These are phyloP conservation scores for Siderastrea radians DNA, from an alignment of 92 coral and sea anemone species.

Conservation along the genomic window DNA sequence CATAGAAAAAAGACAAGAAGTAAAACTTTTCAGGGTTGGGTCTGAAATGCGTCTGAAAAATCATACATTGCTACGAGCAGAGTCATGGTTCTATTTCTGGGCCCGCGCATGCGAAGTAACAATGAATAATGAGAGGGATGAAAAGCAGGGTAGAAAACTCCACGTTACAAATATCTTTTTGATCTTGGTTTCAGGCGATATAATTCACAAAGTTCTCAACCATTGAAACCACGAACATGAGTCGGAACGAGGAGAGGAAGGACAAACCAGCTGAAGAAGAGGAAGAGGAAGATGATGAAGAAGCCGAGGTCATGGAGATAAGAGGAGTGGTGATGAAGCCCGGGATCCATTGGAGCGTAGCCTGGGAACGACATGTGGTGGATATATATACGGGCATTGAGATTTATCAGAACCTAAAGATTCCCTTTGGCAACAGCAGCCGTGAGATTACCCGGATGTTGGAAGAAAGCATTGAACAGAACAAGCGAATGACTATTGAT, in stretches of 20 bases:
- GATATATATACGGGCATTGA: slow-evolving; percentile 80
- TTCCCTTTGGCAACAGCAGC: slow-evolving; percentile 61
- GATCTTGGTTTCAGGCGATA: neutral
- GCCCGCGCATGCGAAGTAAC: no score
- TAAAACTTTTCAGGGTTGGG: no score
- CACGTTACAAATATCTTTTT: neutral
- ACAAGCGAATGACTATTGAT: slow-evolving; percentile 84
- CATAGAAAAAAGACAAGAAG: no score
- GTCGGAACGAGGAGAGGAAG: slow-evolving; percentile 14
- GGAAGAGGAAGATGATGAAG: slow-evolving; percentile 64
- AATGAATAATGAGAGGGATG: no score
- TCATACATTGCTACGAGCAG: no score
- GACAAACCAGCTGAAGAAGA: slow-evolving; percentile 28
- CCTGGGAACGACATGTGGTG: slow-evolving; percentile 76
- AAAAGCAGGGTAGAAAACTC: no score
- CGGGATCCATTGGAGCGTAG: slow-evolving; percentile 78
- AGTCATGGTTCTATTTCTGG: no score
- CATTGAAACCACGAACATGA: slow-evolving; percentile 7
- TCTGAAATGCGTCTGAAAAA: no score
- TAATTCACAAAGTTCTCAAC: neutral
- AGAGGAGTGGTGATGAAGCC: slow-evolving; percentile 78
- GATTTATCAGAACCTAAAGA: slow-evolving; percentile 72
- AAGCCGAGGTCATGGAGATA: slow-evolving; percentile 80
- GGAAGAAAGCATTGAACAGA: slow-evolving; percentile 70
- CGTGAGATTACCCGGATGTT: slow-evolving; percentile 68